Evolutionary conservation across 1,140 invertebrate species (phyloP).

Genomic region (Notospermus geniculatus): DNA sequence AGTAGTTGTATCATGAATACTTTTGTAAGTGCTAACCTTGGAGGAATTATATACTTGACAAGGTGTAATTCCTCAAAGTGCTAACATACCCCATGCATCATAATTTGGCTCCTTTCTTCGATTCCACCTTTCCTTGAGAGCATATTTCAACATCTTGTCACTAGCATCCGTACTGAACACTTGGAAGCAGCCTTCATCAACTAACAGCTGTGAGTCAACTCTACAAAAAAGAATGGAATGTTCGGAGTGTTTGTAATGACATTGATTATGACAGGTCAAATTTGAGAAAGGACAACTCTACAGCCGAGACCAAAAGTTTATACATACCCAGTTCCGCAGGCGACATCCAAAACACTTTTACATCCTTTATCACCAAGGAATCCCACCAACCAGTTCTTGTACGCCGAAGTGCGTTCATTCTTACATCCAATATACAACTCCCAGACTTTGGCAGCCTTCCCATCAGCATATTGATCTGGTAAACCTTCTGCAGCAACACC

Average conservation of each 20-base stretch:
- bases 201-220: slow-evolving; percentile 83
- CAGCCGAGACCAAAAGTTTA: too few relatives aligned
- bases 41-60: too few relatives aligned
- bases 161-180: slow-evolving; percentile 83
- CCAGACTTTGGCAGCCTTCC: slow-evolving; percentile 83
- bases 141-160: slow-evolving; percentile 88
- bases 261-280: too few relatives aligned
- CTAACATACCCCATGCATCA: slow-evolving; percentile 76
- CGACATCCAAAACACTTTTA: slow-evolving; percentile 73
- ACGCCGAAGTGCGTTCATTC: slow-evolving; percentile 77
- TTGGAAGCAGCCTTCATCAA: slow-evolving; percentile 78
- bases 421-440: slow-evolving; percentile 83
- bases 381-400: slow-evolving; percentile 74
- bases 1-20: too few relatives aligned
- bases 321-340: slow-evolving; percentile 86
- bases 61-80: too few relatives aligned
- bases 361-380: slow-evolving; percentile 70
- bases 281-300: too few relatives aligned
- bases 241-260: too few relatives aligned
- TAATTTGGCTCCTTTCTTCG: slow-evolving; percentile 74
- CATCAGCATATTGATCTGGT: slow-evolving; percentile 82
- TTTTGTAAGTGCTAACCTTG: too few relatives aligned
- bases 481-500: slow-evolving; percentile 78
- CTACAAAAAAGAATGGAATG: too few relatives aligned
- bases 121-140: slow-evolving; percentile 79